These are phyloP conservation scores for Motacilla tschutschensis DNA, from an alignment of 2,113 vertebrate genomes.

Conservation along the genomic window DNA sequence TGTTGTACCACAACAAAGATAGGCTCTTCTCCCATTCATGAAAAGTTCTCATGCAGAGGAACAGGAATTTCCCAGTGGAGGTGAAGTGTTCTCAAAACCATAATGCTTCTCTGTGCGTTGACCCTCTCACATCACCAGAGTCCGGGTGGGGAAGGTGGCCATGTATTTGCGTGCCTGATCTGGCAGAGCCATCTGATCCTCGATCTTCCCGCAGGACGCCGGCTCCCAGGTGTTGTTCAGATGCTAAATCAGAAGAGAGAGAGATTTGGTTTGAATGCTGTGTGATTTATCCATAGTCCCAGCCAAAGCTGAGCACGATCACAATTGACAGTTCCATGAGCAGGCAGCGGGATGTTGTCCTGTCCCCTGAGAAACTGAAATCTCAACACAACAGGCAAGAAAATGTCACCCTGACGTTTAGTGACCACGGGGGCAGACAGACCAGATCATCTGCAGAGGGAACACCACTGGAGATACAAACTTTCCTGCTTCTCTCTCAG, in stretches of 20 bases:
- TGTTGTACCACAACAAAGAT: slow-evolving; percentile 95
- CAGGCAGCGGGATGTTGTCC: background rate
- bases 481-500: background rate
- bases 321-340: background rate
- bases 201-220: slow-evolving; percentile 86
- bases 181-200: slow-evolving; percentile 83
- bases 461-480: background rate
- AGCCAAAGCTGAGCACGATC: accelerated
- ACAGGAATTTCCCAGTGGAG: slow-evolving; percentile 73
- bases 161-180: slow-evolving; percentile 89
- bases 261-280: background rate
- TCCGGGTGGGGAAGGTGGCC: slow-evolving; percentile 85
- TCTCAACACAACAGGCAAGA: background rate
- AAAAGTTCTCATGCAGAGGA: slow-evolving; percentile 75
- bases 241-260: slow-evolving; percentile 65
- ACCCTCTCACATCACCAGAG: slow-evolving; percentile 89
- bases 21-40: slow-evolving; percentile 73
- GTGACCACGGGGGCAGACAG: accelerated
- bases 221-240: slow-evolving; percentile 86
- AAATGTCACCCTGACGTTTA: background rate
- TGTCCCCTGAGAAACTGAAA: background rate
- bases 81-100: slow-evolving; percentile 80
- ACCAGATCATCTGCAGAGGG: background rate
- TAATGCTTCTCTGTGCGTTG: slow-evolving; percentile 70
- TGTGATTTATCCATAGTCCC: no score